These are phyloP conservation scores for Habropoda laboriosa DNA, from an alignment of 1,140 invertebrate genomes.

Conservation along the genomic window DNA sequence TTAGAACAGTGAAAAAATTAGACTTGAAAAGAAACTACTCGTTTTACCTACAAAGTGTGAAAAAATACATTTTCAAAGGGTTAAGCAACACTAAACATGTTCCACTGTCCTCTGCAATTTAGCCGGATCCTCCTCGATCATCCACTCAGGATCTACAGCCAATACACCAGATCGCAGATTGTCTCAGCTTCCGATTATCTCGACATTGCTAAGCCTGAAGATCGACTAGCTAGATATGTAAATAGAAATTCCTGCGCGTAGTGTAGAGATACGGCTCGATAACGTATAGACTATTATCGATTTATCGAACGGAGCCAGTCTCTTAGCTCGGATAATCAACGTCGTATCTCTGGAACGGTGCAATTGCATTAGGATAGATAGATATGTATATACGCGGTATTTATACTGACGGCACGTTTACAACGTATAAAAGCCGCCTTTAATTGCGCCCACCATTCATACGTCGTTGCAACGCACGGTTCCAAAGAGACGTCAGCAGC, in stretches of 20 bases:
- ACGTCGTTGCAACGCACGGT: not conserved
- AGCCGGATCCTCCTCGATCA: no score
- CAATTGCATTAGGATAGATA: not conserved
- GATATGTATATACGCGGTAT: not conserved
- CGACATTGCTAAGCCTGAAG: not conserved
- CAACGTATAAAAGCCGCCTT: conserved; percentile 3
- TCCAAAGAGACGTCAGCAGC: conserved; percentile 11
- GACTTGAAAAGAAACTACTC: no score
- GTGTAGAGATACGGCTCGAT: not conserved
- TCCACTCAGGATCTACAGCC: not conserved
- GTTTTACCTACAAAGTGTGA: no score
- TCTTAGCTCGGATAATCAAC: conserved; percentile 22
- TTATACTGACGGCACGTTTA: not conserved
- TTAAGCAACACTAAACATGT: no score
- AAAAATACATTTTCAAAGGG: no score
- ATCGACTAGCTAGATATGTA: conserved; percentile 16
- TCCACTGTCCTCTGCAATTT: no score
- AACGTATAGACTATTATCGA: conserved; percentile 3
- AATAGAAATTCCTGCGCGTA: conserved; percentile 28
- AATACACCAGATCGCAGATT: not conserved
- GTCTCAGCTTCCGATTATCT: not conserved
- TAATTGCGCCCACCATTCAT: conserved; percentile 24
- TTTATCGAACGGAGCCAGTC: not conserved
- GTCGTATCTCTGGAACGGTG: not conserved
- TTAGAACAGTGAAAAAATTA: no score